These are phyloP conservation scores for Drosophila kepulauana DNA, from an alignment of 1,140 invertebrate genomes.

Conservation along the genomic window DNA sequence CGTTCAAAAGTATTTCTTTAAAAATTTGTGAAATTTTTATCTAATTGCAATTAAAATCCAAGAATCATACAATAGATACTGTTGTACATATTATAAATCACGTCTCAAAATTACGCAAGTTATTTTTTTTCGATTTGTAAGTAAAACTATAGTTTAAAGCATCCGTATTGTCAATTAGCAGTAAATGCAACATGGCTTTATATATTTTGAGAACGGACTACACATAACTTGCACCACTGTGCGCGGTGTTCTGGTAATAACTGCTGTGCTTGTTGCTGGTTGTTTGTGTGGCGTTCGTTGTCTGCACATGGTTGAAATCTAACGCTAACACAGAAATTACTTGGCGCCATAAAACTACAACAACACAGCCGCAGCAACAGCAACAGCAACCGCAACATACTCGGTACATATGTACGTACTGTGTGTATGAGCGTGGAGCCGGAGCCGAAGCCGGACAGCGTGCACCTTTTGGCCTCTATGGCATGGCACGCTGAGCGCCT, in stretches of 20 bases:
- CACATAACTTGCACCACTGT: constrained; percentile 46
- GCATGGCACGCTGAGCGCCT: constrained; percentile 75
- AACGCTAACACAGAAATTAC: constrained; percentile 69
- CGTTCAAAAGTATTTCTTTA: too few species aligned
- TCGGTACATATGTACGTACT: constrained; percentile 13
- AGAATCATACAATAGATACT: too few species aligned
- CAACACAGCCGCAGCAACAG: constrained; percentile 17
- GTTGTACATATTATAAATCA: too few species aligned
- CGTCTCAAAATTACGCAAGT: too few species aligned
- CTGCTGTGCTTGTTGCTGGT: constrained; percentile 48
- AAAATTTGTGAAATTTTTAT: too few species aligned
- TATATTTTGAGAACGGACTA: not conserved
- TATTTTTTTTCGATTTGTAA: too few species aligned
- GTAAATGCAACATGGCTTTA: too few species aligned
- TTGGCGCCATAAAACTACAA: constrained; percentile 69
- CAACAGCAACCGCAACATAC: constrained; percentile 30
- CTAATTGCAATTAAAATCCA: too few species aligned
- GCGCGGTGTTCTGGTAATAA: constrained; percentile 60
- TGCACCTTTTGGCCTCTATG: constrained; percentile 76
- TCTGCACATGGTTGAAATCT: constrained; percentile 77
- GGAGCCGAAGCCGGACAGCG: constrained; percentile 44
- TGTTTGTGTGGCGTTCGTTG: constrained; percentile 63
- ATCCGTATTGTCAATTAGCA: too few species aligned
- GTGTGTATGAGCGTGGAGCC: constrained; percentile 22
- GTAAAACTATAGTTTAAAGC: too few species aligned